phyloP scores from a whole-genome alignment of 1,140 invertebrate species.

The Pygmarrhopalites habei region DNA sequence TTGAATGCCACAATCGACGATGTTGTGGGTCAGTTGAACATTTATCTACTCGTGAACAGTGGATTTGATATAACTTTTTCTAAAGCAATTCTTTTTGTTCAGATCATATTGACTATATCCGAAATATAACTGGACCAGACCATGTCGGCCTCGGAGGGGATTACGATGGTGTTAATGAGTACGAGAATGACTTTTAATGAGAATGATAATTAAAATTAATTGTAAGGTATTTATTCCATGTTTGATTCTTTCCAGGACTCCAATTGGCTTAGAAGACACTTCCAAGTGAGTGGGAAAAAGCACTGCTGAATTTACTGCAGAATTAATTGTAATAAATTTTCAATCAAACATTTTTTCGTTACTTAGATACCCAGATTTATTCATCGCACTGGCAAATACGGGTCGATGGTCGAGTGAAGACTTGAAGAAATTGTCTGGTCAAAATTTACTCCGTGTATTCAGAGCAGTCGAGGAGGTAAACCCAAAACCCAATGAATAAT shows the following conservation, averaged over 20 bases:
- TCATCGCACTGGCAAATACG: constrained; percentile 52
- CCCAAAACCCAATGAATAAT: neutral
- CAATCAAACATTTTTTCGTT: constrained; percentile 33
- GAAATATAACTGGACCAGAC: constrained; percentile 38
- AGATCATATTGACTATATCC: constrained; percentile 51
- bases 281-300: constrained; percentile 41
- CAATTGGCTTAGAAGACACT: constrained; percentile 48
- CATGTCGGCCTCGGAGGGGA: constrained; percentile 43
- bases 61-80: neutral
- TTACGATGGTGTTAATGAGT: constrained; percentile 42
- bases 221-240: neutral
- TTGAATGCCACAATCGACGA: constrained; percentile 44
- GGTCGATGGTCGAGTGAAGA: constrained; percentile 46
- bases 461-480: constrained; percentile 46
- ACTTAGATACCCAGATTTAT: constrained; percentile 45
- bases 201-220: neutral
- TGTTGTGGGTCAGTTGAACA: constrained; percentile 46
- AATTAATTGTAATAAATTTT: neutral
- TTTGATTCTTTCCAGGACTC: constrained; percentile 10
- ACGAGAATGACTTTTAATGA: constrained; percentile 27
- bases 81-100: neutral
- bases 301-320: neutral
- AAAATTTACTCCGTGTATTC: constrained; percentile 49
- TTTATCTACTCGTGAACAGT: neutral
- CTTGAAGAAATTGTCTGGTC: constrained; percentile 46